Conservation (phyloP, 2,113 vertebrate genomes). For the Acrocephalus kingi region DNA sequence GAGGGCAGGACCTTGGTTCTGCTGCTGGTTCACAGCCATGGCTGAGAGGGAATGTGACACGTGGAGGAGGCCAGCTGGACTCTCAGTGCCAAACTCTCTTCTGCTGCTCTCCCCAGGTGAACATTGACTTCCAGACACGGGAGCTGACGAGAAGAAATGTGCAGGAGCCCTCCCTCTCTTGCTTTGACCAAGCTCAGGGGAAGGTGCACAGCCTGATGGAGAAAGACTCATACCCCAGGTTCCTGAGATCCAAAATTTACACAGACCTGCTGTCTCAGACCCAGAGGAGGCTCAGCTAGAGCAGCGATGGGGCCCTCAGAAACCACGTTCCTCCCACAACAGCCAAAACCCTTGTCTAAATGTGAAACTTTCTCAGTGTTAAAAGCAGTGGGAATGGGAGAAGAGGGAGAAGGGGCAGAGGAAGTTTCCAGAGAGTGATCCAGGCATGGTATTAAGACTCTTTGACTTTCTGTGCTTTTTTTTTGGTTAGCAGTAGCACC, state of each 20-base stretch:
- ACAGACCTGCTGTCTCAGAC: constrained; percentile 90
- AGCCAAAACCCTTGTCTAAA: constrained; percentile 63
- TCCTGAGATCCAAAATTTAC: constrained; percentile 96
- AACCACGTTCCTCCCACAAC: constrained; percentile 44
- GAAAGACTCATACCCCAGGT: constrained; percentile 96
- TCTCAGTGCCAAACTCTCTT: not conserved
- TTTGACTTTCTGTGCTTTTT: not conserved
- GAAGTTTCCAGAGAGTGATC: not conserved
- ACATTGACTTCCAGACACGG: constrained; percentile 93
- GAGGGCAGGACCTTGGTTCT: not conserved
- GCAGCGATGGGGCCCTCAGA: constrained; percentile 33
- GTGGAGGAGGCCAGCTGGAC: not conserved
- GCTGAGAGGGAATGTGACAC: not conserved
- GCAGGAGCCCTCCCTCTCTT: constrained; percentile 85
- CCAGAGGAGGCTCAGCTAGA: constrained; percentile 89
- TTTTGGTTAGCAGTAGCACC: constrained; percentile 40
- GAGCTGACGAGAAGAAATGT: constrained; percentile 90
- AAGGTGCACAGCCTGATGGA: constrained; percentile 97
- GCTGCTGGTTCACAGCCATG: not conserved
- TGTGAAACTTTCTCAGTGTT: constrained; percentile 62
- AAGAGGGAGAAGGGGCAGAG: constrained; percentile 2
- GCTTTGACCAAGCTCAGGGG: constrained; percentile 90
- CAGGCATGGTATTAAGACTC: not conserved
- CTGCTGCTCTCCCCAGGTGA: constrained; percentile 79
- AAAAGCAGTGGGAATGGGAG: constrained; percentile 22